Conservation (phyloP, 1,140 invertebrate genomes). For the Atta colombica region DNA sequence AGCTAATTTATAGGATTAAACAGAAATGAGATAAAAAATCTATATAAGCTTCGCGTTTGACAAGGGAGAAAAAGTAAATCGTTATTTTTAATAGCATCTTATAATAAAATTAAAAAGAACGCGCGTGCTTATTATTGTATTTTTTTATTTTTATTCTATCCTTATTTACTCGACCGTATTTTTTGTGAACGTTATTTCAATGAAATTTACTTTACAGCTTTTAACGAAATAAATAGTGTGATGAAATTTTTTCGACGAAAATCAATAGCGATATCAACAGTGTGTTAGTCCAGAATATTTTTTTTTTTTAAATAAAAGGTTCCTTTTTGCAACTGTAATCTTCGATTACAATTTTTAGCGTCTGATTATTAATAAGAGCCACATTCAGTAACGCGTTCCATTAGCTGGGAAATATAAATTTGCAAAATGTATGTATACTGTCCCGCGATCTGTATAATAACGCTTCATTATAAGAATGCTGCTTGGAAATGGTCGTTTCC, state of each 20-base stretch:
- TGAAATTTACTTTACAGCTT: neutral
- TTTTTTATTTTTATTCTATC: constrained; percentile 1
- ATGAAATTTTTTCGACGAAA: neutral
- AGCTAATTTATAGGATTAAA: neutral
- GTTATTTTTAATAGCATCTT: constrained; percentile 31
- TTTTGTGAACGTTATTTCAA: constrained; percentile 9
- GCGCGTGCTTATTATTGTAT: neutral
- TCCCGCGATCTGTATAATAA: constrained; percentile 68
- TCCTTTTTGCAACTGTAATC: constrained; percentile 23
- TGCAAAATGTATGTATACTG: constrained; percentile 27
- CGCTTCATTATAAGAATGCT: constrained; percentile 72
- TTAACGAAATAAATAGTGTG: neutral
- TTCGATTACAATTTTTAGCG: constrained; percentile 33
- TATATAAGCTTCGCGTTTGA: neutral
- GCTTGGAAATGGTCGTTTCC: constrained; percentile 70
- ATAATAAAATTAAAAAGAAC: neutral
- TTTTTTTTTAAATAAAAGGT: neutral
- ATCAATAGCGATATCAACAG: neutral
- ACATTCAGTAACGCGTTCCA: constrained; percentile 24
- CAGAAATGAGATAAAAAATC: neutral
- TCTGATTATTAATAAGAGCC: constrained; percentile 32
- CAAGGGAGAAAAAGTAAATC: neutral
- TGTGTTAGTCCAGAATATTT: neutral
- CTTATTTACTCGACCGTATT: neutral
- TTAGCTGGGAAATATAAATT: constrained; percentile 57